phyloP scores from a whole-genome alignment of 2,797 vertebrate genomes.

The Pseudochirops cupreus region DNA sequence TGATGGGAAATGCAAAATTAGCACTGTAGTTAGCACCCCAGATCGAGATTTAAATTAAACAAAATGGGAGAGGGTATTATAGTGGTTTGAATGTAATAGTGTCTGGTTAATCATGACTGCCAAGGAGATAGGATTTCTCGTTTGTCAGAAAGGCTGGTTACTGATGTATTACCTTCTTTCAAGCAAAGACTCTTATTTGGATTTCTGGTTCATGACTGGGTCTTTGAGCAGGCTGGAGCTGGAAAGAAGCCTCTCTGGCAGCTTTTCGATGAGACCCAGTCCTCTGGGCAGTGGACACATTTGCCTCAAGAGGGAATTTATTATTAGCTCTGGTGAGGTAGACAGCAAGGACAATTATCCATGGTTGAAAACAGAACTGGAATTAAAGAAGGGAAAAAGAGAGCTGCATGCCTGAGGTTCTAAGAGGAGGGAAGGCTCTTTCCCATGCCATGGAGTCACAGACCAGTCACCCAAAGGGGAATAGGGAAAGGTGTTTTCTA shows the following conservation, averaged over 20 bases:
- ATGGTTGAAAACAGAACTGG: background rate
- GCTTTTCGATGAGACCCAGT: background rate
- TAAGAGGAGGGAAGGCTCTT: background rate
- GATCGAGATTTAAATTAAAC: conserved; percentile 1
- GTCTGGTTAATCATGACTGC: conserved; percentile 33
- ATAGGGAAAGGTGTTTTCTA: background rate
- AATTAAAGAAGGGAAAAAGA: background rate
- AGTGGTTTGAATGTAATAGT: background rate
- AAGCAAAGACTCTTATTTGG: background rate
- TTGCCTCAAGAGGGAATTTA: background rate
- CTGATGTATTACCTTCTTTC: background rate
- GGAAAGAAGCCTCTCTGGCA: background rate
- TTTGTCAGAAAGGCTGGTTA: conserved; percentile 2
- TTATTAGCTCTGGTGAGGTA: background rate
- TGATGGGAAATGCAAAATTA: conserved; percentile 18
- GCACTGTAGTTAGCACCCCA: background rate
- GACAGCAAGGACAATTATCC: background rate
- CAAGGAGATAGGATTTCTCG: background rate
- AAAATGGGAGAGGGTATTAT: conserved; percentile 6
- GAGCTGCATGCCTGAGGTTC: background rate
- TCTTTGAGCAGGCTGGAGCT: background rate
- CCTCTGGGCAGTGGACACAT: background rate
- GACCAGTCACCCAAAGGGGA: no score
- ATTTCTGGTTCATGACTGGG: background rate
- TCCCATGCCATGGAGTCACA: background rate